Conservation (phyloP, 2,888 invertebrate genomes). For the Oasisia sp. region DNA sequence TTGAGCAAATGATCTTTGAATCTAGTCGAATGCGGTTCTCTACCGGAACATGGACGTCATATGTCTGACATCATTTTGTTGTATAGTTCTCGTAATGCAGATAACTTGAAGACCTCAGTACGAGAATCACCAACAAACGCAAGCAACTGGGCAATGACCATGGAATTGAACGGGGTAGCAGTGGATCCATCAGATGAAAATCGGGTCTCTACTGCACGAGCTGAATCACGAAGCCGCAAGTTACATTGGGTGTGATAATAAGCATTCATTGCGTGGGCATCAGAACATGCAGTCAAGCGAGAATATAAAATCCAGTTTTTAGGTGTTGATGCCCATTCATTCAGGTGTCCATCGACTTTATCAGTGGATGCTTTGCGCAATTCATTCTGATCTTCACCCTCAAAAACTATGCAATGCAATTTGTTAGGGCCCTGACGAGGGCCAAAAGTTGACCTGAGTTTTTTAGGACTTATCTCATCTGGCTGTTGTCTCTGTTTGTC, state of each 20-base stretch:
- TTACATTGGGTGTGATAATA: constrained; percentile 20
- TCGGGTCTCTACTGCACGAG: neutral
- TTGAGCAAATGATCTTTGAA: constrained; percentile 13
- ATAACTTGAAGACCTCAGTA: constrained; percentile 13
- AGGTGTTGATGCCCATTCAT: constrained; percentile 8
- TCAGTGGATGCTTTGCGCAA: constrained; percentile 14
- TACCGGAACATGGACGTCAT: constrained; percentile 19
- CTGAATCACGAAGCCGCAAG: constrained; percentile 9
- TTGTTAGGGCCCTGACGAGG: neutral
- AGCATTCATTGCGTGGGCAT: neutral
- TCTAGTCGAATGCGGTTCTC: constrained; percentile 18
- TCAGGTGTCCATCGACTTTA: constrained; percentile 17
- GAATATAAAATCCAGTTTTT: neutral
- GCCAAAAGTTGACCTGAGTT: neutral
- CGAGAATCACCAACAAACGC: neutral
- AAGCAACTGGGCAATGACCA: neutral
- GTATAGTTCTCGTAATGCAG: neutral
- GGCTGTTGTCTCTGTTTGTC: no score
- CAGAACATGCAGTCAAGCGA: constrained; percentile 21
- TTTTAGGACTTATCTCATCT: no score
- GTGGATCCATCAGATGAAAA: neutral
- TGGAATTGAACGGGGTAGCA: neutral
- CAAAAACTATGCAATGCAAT: neutral
- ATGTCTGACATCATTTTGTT: neutral
- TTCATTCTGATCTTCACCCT: neutral